Conservation (phyloP, 2,888 invertebrate species). For the Erebia epiphron region DNA sequence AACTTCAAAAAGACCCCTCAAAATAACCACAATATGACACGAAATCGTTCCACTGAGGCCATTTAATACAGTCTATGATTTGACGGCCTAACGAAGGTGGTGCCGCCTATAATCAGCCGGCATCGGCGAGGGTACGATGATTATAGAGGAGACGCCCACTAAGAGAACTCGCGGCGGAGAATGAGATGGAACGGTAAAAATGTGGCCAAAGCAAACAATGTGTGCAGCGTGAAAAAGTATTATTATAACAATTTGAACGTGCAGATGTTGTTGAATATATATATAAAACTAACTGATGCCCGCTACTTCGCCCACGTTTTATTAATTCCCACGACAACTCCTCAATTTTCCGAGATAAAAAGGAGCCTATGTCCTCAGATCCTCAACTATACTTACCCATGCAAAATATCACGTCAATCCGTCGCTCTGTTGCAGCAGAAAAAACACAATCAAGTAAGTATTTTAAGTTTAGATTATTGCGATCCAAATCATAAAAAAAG, state of each 20-base stretch:
- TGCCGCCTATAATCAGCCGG: conserved; percentile 73
- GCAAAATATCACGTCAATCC: no score
- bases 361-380: no score
- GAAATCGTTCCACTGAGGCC: conserved; percentile 66
- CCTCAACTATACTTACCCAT: no score
- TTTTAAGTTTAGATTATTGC: neutral
- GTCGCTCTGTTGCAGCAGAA: no score
- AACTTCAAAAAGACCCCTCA: conserved; percentile 49
- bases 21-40: conserved; percentile 62
- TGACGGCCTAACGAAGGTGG: conserved; percentile 75
- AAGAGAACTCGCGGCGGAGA: conserved; percentile 33
- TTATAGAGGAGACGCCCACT: conserved; percentile 78
- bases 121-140: conserved; percentile 62
- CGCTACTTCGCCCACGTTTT: no score
- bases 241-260: neutral
- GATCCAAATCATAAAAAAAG: neutral
- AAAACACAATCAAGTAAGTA: no score
- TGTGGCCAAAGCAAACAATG: conserved; percentile 17
- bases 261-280: neutral
- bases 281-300: neutral
- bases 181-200: conserved; percentile 28
- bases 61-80: conserved; percentile 70
- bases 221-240: neutral
- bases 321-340: no score
- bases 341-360: no score